These are phyloP conservation scores for Drosophila saltans DNA, from an alignment of 1,140 invertebrate genomes.

Conservation along the genomic window DNA sequence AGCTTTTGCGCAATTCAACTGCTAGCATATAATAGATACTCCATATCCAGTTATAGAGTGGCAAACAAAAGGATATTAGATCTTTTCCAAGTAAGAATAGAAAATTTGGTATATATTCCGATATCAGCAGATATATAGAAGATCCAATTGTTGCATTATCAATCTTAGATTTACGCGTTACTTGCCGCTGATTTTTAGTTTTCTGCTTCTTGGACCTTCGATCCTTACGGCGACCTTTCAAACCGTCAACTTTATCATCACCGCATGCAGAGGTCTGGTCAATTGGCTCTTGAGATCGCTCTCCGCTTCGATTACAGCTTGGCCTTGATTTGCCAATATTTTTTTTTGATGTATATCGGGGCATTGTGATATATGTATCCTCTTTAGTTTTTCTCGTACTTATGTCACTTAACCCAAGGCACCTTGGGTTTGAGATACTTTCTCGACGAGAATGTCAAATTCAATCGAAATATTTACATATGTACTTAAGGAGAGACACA, in stretches of 20 bases:
- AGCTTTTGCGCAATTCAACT: neutral
- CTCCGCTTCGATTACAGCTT: neutral
- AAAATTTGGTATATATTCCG: neutral
- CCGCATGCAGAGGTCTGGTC: neutral
- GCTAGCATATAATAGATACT: neutral
- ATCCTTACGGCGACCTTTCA: neutral
- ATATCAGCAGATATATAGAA: neutral
- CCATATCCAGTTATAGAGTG: neutral
- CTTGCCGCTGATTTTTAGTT: too few species aligned
- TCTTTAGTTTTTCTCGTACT: neutral
- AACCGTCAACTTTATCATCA: neutral
- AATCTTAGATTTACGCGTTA: neutral
- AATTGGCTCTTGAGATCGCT: neutral
- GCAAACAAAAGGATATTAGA: neutral
- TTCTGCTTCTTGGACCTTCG: neutral
- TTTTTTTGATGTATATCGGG: neutral
- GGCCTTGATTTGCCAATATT: neutral
- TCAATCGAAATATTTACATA: constrained; percentile 9
- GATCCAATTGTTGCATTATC: neutral
- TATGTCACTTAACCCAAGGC: constrained; percentile 1
- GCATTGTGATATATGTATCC: neutral
- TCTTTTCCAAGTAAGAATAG: neutral
- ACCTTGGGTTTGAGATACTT: neutral
- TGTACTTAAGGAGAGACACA: neutral
- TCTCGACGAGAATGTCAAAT: neutral